Percentiles rank a stretch among this genome's conserved stretches.
These are phyloP conservation scores for Liasis olivaceus DNA, from an alignment of 2,797 vertebrate species.

Conservation along the genomic window DNA sequence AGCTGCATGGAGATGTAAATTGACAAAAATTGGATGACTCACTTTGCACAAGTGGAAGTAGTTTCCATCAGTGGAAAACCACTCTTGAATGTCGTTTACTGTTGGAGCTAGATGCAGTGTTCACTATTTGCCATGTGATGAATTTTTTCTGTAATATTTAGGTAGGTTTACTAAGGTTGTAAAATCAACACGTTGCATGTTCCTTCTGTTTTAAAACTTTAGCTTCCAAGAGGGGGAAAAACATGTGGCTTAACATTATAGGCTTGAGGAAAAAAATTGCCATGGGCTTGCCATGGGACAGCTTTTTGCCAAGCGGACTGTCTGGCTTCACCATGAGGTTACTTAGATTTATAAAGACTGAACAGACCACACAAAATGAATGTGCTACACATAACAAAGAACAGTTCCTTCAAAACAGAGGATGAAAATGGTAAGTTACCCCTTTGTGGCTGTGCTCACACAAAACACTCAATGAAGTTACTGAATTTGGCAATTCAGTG, in stretches of 20 bases:
- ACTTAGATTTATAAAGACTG: background rate
- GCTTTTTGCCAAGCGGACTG: background rate
- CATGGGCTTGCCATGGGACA: background rate
- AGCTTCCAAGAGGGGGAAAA: background rate
- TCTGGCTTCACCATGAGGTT: background rate
- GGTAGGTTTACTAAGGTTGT: background rate
- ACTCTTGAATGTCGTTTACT: background rate
- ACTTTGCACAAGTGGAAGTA: background rate
- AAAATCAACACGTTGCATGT: background rate
- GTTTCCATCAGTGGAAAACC: background rate
- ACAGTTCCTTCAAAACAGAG: background rate
- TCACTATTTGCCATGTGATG: background rate
- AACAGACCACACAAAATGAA: background rate
- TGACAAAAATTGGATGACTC: background rate
- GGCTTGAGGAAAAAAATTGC: background rate
- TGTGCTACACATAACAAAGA: background rate
- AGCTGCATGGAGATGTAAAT: background rate
- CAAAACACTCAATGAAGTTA: background rate
- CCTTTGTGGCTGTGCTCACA: background rate
- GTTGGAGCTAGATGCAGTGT: background rate
- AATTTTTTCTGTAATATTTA: background rate
- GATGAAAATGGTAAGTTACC: background rate
- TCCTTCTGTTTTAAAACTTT: background rate
- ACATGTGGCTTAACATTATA: background rate
- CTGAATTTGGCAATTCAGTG: background rate